Evolutionary conservation across 1,140 invertebrate species (phyloP).

Genomic region (Drosophila sechellia): DNA sequence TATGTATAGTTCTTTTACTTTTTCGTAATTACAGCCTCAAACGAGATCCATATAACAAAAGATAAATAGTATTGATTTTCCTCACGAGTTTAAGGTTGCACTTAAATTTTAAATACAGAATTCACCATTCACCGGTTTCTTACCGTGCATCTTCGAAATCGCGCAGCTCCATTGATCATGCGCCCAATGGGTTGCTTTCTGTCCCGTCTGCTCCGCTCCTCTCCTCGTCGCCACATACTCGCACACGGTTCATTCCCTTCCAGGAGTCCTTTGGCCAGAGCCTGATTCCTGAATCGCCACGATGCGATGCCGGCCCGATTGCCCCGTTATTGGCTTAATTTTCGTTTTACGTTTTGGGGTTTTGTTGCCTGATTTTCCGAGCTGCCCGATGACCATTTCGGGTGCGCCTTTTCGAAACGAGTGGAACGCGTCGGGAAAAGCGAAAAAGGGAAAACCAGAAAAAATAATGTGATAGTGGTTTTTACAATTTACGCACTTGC

Average conservation of each 20-base stretch:
- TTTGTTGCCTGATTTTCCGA: conserved; percentile 56
- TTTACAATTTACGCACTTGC: conserved; percentile 79
- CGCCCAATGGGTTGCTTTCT: conserved; percentile 18
- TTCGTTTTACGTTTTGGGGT: conserved; percentile 72
- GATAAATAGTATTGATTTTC: no score
- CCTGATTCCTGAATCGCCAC: conserved; percentile 42
- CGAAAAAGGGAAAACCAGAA: conserved; percentile 32
- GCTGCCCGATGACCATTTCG: conserved; percentile 29
- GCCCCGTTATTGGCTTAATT: conserved; percentile 76
- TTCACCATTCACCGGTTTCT: neutral
- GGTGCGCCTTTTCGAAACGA: conserved; percentile 21
- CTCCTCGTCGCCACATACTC: conserved; percentile 11
- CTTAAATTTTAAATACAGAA: neutral
- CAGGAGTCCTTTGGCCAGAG: conserved; percentile 35
- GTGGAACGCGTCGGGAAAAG: neutral
- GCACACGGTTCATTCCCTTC: conserved; percentile 25
- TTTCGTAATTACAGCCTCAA: no score
- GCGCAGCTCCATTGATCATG: conserved; percentile 67
- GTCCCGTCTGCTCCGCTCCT: no score
- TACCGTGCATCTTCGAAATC: conserved; percentile 11
- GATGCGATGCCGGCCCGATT: conserved; percentile 15
- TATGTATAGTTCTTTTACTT: neutral
- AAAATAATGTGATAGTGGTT: conserved; percentile 82
- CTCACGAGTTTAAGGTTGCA: neutral
- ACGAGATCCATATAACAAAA: no score